Evolutionary conservation across 2,113 vertebrate species (phyloP).

Genomic region (rat (Rattus norvegicus)): GRCr8 NC_086029.1:51134001-51134500

Average conservation of each 20-base stretch:
- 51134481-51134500: neutral
- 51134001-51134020: neutral
- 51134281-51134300: neutral
- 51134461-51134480: neutral
- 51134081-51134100: neutral
- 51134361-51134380: neutral
- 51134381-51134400: neutral
- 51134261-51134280: neutral
- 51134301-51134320: neutral
- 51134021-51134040: neutral
- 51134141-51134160: neutral
- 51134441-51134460: neutral
- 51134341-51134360: neutral
- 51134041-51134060: conserved; percentile 36
- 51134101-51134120: neutral
- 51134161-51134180: conserved; percentile 31
- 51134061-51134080: conserved; percentile 4
- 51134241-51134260: neutral
- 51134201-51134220: neutral
- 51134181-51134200: neutral
- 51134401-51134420: neutral
- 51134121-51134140: neutral
- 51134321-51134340: neutral
- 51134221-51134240: neutral
- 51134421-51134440: neutral